Evolutionary conservation across 2,888 invertebrate species (phyloP), one percentile per base, ranked within the genome.

Genomic region (Patella depressa): DNA sequence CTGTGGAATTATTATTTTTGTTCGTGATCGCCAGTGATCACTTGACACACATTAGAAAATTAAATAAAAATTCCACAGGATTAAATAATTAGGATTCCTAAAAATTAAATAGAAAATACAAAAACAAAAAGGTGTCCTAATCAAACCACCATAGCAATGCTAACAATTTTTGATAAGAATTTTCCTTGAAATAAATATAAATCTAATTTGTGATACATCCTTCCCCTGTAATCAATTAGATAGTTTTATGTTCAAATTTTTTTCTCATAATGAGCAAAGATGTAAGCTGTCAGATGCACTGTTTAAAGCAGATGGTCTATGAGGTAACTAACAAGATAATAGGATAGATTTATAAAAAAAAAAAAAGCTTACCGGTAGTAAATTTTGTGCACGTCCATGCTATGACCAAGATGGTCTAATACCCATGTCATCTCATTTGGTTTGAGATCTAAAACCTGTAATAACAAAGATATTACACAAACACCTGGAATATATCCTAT

Each of bases 401-500:
- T 57, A 57, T 57, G 59, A 12, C 59, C 59, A 59, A 59, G 59
- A 59, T 59, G 59, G 59, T 59, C 59, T 59, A 59, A 59, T 59
- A 59, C 59, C 59, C 59, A 59, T 59, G 59, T 59, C 59, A 59
- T 59, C 17, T 59, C 14, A 59, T 59, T 59, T 59, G 9, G 59
- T 59, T 59, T 59, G 59, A 59, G 59, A 59, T 59, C 59, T 59
- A 12, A 59, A 59, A 59, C 59, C 59, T 59, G 17, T 17, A 59
- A 59, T 59, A 59, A 14, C 59, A 59, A 59, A 1, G 19, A n/a
- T 59, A 59, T 19, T n/a, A 59, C 17, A 15, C 17, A 59, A 59
- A 19, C 17, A 17, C 14, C 59, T 17, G 14, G 19, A 59, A 15
- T 59, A 59, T 59, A 15, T 59, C 59, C 59, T 59, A 59, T 59